A percentile compares a stretch with the other conserved stretches of the same genome.
Evolutionary conservation across 64 coral and sea anemone species (phyloP).

Genomic region (Astreopora myriophthalma): DNA sequence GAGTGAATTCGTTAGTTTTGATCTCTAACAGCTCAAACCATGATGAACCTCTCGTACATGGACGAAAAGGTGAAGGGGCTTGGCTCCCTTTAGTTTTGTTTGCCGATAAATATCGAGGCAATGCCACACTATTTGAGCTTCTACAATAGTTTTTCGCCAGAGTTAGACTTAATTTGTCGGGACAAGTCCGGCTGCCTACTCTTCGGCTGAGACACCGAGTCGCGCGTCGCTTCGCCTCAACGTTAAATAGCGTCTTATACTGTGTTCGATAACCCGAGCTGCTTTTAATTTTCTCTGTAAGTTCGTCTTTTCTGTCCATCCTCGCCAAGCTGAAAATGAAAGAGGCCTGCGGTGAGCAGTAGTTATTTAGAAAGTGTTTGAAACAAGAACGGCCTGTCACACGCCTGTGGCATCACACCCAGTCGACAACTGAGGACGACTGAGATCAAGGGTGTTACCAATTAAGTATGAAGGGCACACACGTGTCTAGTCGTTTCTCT

Average conservation of each 20-base stretch:
- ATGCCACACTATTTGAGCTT: background rate
- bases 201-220: background rate
- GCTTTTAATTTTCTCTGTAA: background rate
- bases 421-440: no score
- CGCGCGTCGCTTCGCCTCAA: background rate
- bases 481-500: no score
- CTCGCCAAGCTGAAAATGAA: slow-evolving; percentile 18
- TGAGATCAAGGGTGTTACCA: no score
- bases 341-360: no score
- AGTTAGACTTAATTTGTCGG: background rate
- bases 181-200: background rate
- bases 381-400: no score
- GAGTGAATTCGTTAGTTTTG: background rate
- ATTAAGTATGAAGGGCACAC: no score
- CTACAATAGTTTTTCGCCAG: background rate
- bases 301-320: background rate
- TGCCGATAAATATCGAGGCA: background rate
- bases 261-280: background rate
- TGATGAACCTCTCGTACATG: background rate
- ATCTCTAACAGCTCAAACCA: slow-evolving; percentile 12
- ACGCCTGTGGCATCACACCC: no score
- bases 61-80: background rate
- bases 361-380: no score
- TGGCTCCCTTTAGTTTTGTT: background rate
- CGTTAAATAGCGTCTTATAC: background rate